Evolutionary conservation across 2,797 vertebrate species (phyloP), one percentile per base, ranked within the genome.

Genomic region (Neopelma chrysocephalum): DNA sequence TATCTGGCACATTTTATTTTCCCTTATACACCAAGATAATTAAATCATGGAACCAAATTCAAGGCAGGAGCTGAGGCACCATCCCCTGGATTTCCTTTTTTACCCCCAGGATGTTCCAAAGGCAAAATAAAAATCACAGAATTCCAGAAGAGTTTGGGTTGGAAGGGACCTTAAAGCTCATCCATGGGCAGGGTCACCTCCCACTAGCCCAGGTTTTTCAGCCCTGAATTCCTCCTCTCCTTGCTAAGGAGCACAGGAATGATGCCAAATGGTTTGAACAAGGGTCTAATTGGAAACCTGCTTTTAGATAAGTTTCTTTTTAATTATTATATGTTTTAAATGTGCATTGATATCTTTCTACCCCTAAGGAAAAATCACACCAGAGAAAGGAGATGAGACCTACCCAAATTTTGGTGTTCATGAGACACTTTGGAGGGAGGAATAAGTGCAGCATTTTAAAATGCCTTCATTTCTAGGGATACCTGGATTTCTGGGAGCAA

Each of bases 381-480:
- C 2, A 6, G 50, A 53, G 57, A 82, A 7, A 57, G 25, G 47
- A 84, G 25, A 54, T 2, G 8, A 62, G 77, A 31, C 15, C 13
- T 1, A 7, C 23, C 10, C 21, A 32, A 27, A 32, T 34, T 34
- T 1, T 82, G 20, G 15, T 6, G 26, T 9, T 77, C 12, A 34
- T 38, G 73, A 34, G 47, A 43, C 4, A 9, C 51, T 69, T 20
- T 6, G 56, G 25, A 61, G 38, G 42, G 7, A 87, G 27, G 40
- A 40, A 10, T 3, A 40, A 27, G 9, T 11, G 58, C 47, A 56
- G 16, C 21, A 5, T 25, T 40, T 66, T 40, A 54, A 50, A 86
- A 50, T 3, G 14, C 10, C 22, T 13, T 4, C 1, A 0, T n/a
- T 92, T 29, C 3, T 1, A 56, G 57, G 0, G 5, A 34, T 3